Conservation (phyloP, 1,140 invertebrate species). For the Drosophila truncata region DNA sequence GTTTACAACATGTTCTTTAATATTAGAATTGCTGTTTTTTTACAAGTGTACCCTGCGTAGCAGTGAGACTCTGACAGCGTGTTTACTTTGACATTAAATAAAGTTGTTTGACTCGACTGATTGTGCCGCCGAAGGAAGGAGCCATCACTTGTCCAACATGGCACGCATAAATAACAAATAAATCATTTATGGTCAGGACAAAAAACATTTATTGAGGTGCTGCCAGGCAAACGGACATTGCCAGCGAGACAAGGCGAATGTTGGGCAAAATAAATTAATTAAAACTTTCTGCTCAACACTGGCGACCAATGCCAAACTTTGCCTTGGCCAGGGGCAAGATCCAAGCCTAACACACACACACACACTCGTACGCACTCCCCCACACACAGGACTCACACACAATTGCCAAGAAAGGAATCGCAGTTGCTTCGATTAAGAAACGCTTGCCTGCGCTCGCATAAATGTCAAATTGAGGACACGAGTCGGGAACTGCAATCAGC, state of each 20-base stretch:
- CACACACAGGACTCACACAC: not conserved
- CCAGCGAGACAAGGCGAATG: conserved; percentile 41
- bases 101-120: conserved; percentile 75
- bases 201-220: conserved; percentile 78
- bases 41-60: conserved; percentile 12
- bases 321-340: conserved; percentile 24
- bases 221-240: conserved; percentile 28
- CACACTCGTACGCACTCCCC: conserved; percentile 10
- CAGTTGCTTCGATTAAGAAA: conserved; percentile 57
- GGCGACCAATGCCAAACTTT: conserved; percentile 28
- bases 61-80: conserved; percentile 27
- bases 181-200: conserved; percentile 79
- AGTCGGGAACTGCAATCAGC: conserved; percentile 68
- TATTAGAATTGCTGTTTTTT: too few relatives aligned
- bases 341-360: conserved; percentile 11
- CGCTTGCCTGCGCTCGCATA: conserved; percentile 65
- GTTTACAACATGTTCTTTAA: too few relatives aligned
- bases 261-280: conserved; percentile 78
- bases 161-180: conserved; percentile 81
- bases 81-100: conserved; percentile 83
- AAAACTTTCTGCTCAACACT: conserved; percentile 61
- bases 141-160: conserved; percentile 37
- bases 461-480: conserved; percentile 77
- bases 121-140: conserved; percentile 46
- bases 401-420: conserved; percentile 57